phyloP scores from a whole-genome alignment of 2,797 vertebrate genomes.

The Alectoris magna region DNA sequence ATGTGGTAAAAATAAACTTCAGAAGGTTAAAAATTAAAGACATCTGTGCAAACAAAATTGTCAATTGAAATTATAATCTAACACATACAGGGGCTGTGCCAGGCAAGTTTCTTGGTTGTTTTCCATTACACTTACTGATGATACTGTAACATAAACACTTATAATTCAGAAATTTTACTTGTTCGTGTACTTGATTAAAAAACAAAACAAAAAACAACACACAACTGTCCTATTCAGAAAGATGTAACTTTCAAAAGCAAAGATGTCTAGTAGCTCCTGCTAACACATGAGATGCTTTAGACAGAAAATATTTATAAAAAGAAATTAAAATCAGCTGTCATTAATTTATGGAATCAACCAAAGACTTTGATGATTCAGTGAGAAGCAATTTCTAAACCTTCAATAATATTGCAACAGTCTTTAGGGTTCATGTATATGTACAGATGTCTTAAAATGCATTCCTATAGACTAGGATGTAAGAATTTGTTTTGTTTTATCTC shows the following conservation, averaged over 20 bases:
- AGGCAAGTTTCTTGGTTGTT: not conserved
- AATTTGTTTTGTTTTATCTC: not conserved
- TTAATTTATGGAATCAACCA: not conserved
- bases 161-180: not conserved
- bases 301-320: not conserved
- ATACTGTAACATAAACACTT: not conserved
- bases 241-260: not conserved
- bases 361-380: not conserved
- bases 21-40: conserved; percentile 37
- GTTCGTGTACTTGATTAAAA: not conserved
- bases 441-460: not conserved
- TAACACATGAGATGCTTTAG: not conserved
- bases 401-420: not conserved
- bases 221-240: not conserved
- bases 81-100: not conserved
- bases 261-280: not conserved
- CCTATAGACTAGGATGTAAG: not conserved
- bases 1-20: conserved; percentile 56
- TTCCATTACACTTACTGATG: not conserved
- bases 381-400: not conserved
- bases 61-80: conserved; percentile 44
- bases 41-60: conserved; percentile 37
- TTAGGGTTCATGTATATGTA: not conserved
- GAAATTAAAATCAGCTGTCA: not conserved
- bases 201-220: not conserved